Evolutionary conservation across 2,888 invertebrate species (phyloP).

Genomic region (Oscheius sp.): DNA sequence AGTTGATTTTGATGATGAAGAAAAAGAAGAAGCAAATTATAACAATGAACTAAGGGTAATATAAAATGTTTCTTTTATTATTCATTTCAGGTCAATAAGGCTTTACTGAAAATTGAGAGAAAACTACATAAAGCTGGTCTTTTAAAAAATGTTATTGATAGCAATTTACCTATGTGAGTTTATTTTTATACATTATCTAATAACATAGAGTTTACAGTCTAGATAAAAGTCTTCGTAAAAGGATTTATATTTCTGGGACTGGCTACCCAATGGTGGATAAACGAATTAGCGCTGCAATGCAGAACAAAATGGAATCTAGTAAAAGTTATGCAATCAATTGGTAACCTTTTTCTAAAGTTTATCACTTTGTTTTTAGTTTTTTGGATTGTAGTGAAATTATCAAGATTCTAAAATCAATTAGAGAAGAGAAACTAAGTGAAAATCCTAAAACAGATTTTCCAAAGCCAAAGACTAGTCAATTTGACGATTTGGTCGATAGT

Average conservation of each 20-base stretch:
- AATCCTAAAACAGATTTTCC: background rate
- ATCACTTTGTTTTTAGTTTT: background rate
- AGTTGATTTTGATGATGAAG: slow-evolving; percentile 14
- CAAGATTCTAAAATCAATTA: background rate
- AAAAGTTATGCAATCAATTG: background rate
- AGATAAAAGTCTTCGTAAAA: background rate
- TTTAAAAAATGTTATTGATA: background rate
- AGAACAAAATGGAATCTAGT: background rate
- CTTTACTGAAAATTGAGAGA: background rate
- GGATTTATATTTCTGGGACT: background rate
- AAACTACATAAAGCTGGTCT: background rate
- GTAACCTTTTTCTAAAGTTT: background rate
- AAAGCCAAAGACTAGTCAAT: background rate
- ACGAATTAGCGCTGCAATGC: background rate
- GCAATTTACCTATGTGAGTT: background rate
- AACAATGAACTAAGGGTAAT: background rate
- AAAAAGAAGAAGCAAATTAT: slow-evolving; percentile 6
- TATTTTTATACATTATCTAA: background rate
- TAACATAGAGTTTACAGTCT: slow-evolving; percentile 8
- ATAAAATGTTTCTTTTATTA: background rate
- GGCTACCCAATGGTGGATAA: background rate
- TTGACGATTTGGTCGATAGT: background rate
- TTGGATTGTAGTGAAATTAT: background rate
- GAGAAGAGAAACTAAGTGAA: background rate
- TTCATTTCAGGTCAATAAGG: slow-evolving; percentile 5